A percentile compares a stretch with the other conserved stretches of the same genome.
These are phyloP conservation scores for Chirona hameri DNA, from an alignment of 2,888 invertebrate species.

Conservation along the genomic window DNA sequence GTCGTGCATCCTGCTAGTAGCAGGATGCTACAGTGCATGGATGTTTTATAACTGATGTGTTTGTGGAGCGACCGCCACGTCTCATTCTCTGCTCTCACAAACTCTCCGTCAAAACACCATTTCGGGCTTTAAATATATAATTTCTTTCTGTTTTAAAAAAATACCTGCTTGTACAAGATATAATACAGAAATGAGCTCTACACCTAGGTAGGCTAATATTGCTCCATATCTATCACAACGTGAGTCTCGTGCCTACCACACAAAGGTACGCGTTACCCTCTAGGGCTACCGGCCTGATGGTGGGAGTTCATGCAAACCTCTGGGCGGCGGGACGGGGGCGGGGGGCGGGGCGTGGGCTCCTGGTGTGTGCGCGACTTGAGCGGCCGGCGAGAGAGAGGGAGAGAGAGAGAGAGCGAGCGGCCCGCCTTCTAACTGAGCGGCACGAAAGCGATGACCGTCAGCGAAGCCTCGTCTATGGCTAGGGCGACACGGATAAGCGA, in stretches of 20 bases:
- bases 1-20: too few relatives aligned
- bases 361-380: not conserved
- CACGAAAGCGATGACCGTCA: not conserved
- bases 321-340: not conserved
- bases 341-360: not conserved
- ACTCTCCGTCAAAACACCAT: not conserved
- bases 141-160: conserved; percentile 27
- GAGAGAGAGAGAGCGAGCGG: conserved; percentile 1
- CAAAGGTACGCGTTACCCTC: conserved; percentile 2
- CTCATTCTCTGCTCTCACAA: too few relatives aligned
- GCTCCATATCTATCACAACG: conserved; percentile 28
- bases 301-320: not conserved
- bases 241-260: conserved; percentile 8
- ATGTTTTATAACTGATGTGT: too few relatives aligned
- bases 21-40: too few relatives aligned
- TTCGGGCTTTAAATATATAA: conserved; percentile 24
- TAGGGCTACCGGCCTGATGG: not conserved
- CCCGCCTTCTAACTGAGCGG: not conserved
- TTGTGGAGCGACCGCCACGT: too few relatives aligned
- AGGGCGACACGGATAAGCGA: not conserved
- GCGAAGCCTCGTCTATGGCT: not conserved
- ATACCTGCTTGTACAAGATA: conserved; percentile 29
- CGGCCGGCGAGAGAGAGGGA: not conserved
- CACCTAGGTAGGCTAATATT: conserved; percentile 26
- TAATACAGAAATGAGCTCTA: conserved; percentile 28